phyloP scores from a whole-genome alignment of 2,797 vertebrate genomes.

The Dipus sagitta region DNA sequence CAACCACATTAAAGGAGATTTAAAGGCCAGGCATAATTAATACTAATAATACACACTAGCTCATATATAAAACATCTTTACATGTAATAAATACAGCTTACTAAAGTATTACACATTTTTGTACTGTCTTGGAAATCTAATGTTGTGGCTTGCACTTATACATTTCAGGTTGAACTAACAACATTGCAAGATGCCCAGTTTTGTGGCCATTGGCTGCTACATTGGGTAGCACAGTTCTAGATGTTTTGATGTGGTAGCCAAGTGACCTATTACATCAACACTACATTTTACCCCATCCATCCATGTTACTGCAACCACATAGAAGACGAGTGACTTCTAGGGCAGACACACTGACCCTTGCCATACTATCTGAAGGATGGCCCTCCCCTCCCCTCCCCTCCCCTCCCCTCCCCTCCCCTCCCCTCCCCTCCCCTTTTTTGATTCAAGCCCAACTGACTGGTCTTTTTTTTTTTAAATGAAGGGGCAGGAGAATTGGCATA shows the following conservation, averaged over 20 bases:
- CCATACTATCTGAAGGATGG: too few species aligned
- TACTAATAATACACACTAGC: constrained; percentile 2
- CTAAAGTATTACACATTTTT: constrained; percentile 5
- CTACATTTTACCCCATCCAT: neutral
- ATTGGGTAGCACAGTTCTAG: neutral
- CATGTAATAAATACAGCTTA: neutral
- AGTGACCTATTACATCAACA: constrained; percentile 17
- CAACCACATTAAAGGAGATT: neutral
- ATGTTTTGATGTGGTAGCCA: neutral
- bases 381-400: too few species aligned
- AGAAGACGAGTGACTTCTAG: too few species aligned
- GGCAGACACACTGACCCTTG: too few species aligned
- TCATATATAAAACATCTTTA: neutral
- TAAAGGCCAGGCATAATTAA: neutral
- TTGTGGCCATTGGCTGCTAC: neutral
- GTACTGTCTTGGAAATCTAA: neutral
- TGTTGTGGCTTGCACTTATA: neutral
- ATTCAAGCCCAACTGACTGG: too few species aligned
- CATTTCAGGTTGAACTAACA: neutral
- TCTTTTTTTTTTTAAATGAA: too few species aligned
- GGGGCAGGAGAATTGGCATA: too few species aligned
- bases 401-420: too few species aligned
- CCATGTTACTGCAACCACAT: too few species aligned
- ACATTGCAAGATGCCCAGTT: neutral
- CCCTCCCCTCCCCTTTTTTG: too few species aligned